These are phyloP conservation scores for Asarcornis scutulata DNA, from an alignment of 2,113 vertebrate genomes.

Conservation along the genomic window DNA sequence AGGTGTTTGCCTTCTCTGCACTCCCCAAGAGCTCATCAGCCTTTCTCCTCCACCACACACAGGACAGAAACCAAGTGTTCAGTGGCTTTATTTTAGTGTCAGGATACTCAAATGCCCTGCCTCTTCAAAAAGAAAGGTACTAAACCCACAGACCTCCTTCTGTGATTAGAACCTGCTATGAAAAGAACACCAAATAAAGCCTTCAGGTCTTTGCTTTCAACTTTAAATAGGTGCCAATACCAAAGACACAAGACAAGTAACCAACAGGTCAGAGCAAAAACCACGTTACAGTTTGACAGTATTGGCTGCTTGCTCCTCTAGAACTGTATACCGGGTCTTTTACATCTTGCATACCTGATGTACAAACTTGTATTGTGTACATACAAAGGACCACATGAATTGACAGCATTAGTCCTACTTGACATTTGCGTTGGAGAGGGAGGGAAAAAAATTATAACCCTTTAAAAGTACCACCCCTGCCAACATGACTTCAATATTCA, in stretches of 20 bases:
- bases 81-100: background rate
- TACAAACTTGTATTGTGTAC: background rate
- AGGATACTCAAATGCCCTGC: background rate
- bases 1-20: background rate
- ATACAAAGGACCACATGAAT: background rate
- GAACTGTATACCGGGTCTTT: accelerated
- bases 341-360: accelerated
- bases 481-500: background rate
- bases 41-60: background rate
- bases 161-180: background rate
- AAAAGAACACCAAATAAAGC: background rate
- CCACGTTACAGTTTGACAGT: background rate
- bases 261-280: background rate
- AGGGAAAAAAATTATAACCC: background rate
- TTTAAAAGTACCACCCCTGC: background rate
- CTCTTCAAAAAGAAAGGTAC: background rate
- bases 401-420: background rate
- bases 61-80: background rate
- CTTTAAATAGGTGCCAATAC: background rate
- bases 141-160: background rate
- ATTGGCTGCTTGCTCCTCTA: background rate
- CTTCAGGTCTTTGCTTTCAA: background rate
- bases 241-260: background rate
- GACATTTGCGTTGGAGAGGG: background rate
- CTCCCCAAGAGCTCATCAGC: background rate